A percentile compares a stretch with the other conserved stretches of the same genome.
Evolutionary conservation across 2,888 invertebrate genomes (phyloP).

Genomic region (Scelioninae gen. 2): DNA sequence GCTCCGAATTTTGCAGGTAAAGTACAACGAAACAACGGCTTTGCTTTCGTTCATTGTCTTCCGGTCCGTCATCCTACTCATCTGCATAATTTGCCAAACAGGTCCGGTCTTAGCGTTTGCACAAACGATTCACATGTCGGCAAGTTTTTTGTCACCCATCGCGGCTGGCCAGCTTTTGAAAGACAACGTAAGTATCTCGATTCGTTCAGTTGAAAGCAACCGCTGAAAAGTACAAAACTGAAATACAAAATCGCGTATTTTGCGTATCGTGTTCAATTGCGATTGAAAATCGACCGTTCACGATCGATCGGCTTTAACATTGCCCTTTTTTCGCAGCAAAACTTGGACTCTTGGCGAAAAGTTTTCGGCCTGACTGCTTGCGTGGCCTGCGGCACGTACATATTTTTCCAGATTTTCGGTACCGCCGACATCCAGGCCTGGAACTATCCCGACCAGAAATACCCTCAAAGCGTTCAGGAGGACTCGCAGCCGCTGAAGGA

Average conservation of each 20-base stretch:
- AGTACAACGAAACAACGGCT: not conserved
- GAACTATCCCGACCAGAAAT: conserved; percentile 76
- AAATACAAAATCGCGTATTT: no score
- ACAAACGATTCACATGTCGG: conserved; percentile 87
- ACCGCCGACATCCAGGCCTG: conserved; percentile 79
- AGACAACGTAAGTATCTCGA: conserved; percentile 76
- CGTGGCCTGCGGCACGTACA: conserved; percentile 80
- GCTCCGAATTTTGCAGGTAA: no score
- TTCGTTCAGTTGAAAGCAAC: not conserved
- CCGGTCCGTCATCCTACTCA: no score
- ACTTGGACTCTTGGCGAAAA: conserved; percentile 78
- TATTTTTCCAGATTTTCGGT: conserved; percentile 81
- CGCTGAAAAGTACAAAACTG: no score
- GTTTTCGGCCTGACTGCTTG: conserved; percentile 81
- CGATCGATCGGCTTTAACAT: no score
- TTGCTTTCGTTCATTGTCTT: no score
- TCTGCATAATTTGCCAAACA: conserved; percentile 58
- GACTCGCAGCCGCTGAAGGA: conserved; percentile 72
- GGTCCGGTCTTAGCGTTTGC: conserved; percentile 83
- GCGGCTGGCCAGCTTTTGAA: conserved; percentile 80
- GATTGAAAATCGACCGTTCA: no score
- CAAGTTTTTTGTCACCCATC: conserved; percentile 83
- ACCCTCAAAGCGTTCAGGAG: conserved; percentile 68
- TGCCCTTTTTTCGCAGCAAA: conserved; percentile 70
- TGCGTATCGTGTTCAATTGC: no score